phyloP scores from a whole-genome alignment of 2,888 invertebrate genomes.

The Macrophya annulata region DNA sequence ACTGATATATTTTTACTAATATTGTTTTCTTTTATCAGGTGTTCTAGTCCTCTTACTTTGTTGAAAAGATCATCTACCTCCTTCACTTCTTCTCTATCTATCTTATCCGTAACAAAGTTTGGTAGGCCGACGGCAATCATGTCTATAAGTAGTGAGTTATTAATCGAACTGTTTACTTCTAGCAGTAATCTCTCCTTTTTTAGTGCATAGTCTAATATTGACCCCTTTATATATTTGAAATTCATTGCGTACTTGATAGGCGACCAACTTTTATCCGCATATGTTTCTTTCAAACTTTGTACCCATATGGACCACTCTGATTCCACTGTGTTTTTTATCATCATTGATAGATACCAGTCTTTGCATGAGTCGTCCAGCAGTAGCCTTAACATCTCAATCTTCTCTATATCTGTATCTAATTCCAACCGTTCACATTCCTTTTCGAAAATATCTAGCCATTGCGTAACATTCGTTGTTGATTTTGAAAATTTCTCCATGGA shows the following conservation, averaged over 20 bases:
- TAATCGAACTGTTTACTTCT: conserved; percentile 50
- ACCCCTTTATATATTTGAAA: conserved; percentile 53
- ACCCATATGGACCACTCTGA: conserved; percentile 21
- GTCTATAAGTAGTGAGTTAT: conserved; percentile 48
- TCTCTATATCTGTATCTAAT: conserved; percentile 56
- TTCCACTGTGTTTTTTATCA: conserved; percentile 46
- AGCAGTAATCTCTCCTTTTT: conserved; percentile 54
- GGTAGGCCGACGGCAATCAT: conserved; percentile 54
- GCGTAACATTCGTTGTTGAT: conserved; percentile 59
- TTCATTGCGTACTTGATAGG: conserved; percentile 40
- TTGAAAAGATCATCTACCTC: conserved; percentile 53
- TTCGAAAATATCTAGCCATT: conserved; percentile 64
- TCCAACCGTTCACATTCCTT: conserved; percentile 62
- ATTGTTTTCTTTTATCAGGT: conserved; percentile 54
- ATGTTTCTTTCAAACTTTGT: conserved; percentile 49
- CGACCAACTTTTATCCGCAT: conserved; percentile 55
- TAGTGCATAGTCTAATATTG: conserved; percentile 55
- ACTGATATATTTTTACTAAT: conserved; percentile 14
- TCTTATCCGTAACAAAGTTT: conserved; percentile 51
- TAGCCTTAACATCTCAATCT: conserved; percentile 47
- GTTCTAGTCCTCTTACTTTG: conserved; percentile 50
- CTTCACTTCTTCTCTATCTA: conserved; percentile 54
- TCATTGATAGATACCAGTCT: conserved; percentile 16
- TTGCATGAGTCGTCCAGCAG: conserved; percentile 32
- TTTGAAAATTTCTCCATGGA: conserved; percentile 10